Conservation (phyloP, 1,140 invertebrate species). For the Drosophila navojoa region DNA sequence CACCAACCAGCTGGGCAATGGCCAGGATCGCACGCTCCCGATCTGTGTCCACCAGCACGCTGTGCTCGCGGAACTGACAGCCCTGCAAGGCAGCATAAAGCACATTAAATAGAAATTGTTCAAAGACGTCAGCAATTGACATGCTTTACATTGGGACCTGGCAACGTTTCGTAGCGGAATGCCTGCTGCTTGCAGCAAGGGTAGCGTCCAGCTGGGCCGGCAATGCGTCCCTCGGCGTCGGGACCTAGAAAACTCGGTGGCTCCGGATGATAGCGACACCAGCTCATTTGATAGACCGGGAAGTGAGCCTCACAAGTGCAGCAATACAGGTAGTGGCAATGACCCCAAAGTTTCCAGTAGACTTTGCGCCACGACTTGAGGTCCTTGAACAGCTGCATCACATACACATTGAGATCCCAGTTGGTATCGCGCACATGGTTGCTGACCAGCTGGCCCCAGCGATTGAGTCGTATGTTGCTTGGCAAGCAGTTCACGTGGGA, state of each 20-base stretch:
- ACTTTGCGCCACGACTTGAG: slow-evolving; percentile 94
- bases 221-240: slow-evolving; percentile 86
- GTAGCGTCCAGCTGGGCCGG: slow-evolving; percentile 89
- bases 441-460: slow-evolving; percentile 88
- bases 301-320: slow-evolving; percentile 90
- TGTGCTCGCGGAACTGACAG: slow-evolving; percentile 82
- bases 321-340: slow-evolving; percentile 92
- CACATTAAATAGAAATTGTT: neutral
- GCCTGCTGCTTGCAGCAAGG: slow-evolving; percentile 94
- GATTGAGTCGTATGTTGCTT: slow-evolving; percentile 88
- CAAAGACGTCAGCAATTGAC: neutral
- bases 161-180: slow-evolving; percentile 89
- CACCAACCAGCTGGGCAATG: slow-evolving; percentile 74
- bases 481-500: slow-evolving; percentile 88
- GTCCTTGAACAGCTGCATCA: slow-evolving; percentile 89
- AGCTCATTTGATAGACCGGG: slow-evolving; percentile 90
- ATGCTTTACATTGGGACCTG: slow-evolving; percentile 82
- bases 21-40: slow-evolving; percentile 78
- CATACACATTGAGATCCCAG: slow-evolving; percentile 94
- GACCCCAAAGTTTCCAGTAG: slow-evolving; percentile 96
- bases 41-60: slow-evolving; percentile 79
- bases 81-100: slow-evolving; percentile 46
- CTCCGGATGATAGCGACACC: slow-evolving; percentile 92
- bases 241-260: slow-evolving; percentile 90
- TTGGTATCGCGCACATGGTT: slow-evolving; percentile 89